A percentile compares a stretch with the other conserved stretches of the same genome.
phyloP scores from a whole-genome alignment of 2,113 vertebrate species.

The Speoplatyrhinus poulsoni region DNA sequence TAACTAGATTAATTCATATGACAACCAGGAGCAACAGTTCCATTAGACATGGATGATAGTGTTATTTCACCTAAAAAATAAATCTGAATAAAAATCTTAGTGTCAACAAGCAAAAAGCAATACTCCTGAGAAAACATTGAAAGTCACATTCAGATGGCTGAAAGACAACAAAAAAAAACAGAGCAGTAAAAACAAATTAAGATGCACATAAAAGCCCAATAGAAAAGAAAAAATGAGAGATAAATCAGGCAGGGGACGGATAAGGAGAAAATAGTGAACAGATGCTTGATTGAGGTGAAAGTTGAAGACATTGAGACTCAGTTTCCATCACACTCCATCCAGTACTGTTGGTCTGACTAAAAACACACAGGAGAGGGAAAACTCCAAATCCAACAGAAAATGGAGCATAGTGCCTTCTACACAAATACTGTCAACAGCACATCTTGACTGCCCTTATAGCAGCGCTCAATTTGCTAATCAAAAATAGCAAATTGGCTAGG shows the following conservation, averaged over 20 bases:
- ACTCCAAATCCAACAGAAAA: background rate
- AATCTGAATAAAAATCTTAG: background rate
- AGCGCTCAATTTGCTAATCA: background rate
- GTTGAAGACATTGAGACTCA: conserved; percentile 42
- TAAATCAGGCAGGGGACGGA: background rate
- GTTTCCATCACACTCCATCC: conserved; percentile 13
- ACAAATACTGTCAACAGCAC: conserved; percentile 1
- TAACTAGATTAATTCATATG: no score
- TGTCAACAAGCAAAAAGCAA: background rate
- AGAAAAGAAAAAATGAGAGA: background rate
- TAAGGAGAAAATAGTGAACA: background rate
- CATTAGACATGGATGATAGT: conserved; percentile 1
- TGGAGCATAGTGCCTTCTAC: conserved; percentile 1
- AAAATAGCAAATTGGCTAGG: background rate
- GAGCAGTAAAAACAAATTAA: background rate
- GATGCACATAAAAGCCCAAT: background rate
- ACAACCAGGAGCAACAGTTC: background rate
- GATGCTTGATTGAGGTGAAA: conserved; percentile 28
- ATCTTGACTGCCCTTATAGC: background rate
- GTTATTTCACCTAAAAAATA: background rate
- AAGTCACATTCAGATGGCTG: background rate
- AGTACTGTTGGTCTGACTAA: background rate
- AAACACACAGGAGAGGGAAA: background rate
- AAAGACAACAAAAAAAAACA: background rate
- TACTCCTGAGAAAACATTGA: conserved; percentile 52